phyloP scores from a whole-genome alignment of 30 jellyfish, hydroid and myxozoan genomes.

The Aurelia sp. region DNA sequence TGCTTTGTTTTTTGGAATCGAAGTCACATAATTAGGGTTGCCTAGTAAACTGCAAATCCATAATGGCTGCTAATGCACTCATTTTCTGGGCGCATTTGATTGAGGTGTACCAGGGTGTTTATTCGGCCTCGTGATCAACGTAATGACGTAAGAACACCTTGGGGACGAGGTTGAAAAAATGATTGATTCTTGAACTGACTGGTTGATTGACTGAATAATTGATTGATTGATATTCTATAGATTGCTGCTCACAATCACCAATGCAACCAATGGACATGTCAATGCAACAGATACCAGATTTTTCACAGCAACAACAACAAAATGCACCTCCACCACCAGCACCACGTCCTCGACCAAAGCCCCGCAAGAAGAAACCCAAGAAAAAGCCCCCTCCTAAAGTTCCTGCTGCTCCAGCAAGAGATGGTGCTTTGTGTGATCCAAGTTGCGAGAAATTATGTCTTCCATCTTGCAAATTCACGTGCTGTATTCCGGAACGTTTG shows the following conservation, averaged over 20 bases:
- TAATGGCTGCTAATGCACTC: no score
- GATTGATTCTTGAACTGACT: no score
- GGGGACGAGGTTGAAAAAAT: no score
- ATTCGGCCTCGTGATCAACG: no score
- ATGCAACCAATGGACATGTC: slow-evolving; percentile 45
- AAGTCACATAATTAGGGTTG: no score
- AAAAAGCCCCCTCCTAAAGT: slow-evolving; percentile 49
- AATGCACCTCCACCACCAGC: slow-evolving; percentile 74
- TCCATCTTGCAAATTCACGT: slow-evolving; percentile 91
- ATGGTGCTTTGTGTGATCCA: slow-evolving; percentile 78
- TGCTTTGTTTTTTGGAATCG: no score
- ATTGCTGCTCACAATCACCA: slow-evolving; percentile 57
- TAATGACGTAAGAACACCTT: no score
- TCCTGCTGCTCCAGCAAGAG: slow-evolving; percentile 49
- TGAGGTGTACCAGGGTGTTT: no score
- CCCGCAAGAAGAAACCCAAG: slow-evolving; percentile 41
- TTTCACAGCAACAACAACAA: slow-evolving; percentile 39
- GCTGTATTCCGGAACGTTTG: slow-evolving; percentile 85
- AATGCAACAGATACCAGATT: slow-evolving; percentile 49
- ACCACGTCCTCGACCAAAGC: slow-evolving; percentile 65
- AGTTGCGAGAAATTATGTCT: slow-evolving; percentile 87
- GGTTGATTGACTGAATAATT: no score
- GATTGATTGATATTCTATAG: not conserved
- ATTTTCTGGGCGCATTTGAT: no score
- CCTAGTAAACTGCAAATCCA: no score